Evolutionary conservation across 2,797 vertebrate genomes (phyloP).

Genomic region (Distichodus sexfasciatus): DNA sequence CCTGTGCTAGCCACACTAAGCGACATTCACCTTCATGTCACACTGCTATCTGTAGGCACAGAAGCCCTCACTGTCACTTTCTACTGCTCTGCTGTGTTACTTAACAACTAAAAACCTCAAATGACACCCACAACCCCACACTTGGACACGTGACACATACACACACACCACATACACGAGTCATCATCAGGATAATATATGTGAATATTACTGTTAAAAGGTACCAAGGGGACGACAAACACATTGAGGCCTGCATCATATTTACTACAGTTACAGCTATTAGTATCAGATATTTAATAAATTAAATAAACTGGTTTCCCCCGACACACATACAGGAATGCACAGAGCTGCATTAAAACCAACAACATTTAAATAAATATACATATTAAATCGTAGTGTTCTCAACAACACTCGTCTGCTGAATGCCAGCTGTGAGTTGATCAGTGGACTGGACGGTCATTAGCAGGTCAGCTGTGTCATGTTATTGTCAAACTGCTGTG

Average conservation of each 20-base stretch:
- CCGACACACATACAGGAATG: no score
- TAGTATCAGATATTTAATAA: no score
- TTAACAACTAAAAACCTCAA: conserved; percentile 47
- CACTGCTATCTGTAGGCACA: conserved; percentile 44
- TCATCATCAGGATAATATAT: background rate
- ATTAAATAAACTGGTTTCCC: no score
- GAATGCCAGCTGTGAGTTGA: no score
- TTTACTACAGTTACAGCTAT: no score
- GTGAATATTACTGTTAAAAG: background rate
- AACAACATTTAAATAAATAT: no score
- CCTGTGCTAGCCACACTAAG: conserved; percentile 63
- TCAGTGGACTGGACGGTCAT: background rate
- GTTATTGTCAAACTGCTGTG: background rate
- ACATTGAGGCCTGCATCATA: no score
- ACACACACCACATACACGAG: background rate
- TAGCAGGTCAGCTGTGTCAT: background rate
- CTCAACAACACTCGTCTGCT: no score
- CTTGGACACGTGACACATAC: background rate
- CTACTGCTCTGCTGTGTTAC: conserved; percentile 53
- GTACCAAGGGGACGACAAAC: background rate
- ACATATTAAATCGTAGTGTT: no score
- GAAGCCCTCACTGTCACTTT: conserved; percentile 29
- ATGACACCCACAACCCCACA: background rate
- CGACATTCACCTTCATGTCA: conserved; percentile 38
- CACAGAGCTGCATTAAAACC: no score